phyloP scores from a whole-genome alignment of 1,140 invertebrate genomes.

The Lasioglossum albipes region DNA sequence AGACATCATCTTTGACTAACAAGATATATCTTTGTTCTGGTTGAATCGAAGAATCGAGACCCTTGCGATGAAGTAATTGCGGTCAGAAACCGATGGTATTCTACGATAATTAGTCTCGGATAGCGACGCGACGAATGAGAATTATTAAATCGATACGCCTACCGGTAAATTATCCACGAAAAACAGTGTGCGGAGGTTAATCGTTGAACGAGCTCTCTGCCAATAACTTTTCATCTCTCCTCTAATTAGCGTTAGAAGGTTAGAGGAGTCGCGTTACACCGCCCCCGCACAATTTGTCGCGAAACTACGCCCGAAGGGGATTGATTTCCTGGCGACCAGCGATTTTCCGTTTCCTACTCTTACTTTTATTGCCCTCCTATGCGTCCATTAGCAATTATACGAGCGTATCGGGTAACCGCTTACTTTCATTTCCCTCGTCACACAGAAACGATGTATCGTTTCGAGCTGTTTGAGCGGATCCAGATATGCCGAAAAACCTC shows the following conservation, averaged over 20 bases:
- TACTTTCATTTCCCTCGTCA: conserved; percentile 31
- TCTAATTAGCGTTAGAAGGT: conserved; percentile 55
- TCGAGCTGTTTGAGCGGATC: neutral
- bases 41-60: neutral
- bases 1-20: neutral
- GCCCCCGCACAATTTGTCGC: conserved; percentile 50
- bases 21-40: no score
- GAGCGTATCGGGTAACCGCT: conserved; percentile 34
- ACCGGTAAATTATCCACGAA: conserved; percentile 23
- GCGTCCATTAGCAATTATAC: conserved; percentile 48
- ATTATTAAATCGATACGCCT: conserved; percentile 15
- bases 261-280: conserved; percentile 31
- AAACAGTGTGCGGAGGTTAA: conserved; percentile 45
- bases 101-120: neutral
- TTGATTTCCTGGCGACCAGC: conserved; percentile 49
- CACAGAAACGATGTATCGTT: conserved; percentile 23
- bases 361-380: conserved; percentile 34
- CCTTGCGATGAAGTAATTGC: neutral
- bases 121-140: conserved; percentile 5
- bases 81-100: neutral
- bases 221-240: conserved; percentile 61
- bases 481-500: neutral
- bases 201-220: conserved; percentile 43
- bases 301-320: conserved; percentile 36
- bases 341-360: conserved; percentile 42